These are phyloP conservation scores for Monomorium pharaonis DNA, from an alignment of 1,140 invertebrate species.

Conservation along the genomic window DNA sequence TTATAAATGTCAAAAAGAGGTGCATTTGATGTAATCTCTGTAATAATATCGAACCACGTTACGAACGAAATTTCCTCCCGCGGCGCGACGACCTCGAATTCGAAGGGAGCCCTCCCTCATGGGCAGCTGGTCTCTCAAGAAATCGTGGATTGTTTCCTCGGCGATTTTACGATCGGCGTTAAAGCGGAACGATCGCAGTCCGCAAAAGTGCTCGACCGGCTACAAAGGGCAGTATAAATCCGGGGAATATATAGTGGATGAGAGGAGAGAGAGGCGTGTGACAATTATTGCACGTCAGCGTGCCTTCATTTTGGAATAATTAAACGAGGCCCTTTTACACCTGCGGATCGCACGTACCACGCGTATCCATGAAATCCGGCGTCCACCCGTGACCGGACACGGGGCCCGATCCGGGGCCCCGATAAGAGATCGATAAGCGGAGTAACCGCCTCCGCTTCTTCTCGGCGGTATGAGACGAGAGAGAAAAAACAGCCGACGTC, in stretches of 20 bases:
- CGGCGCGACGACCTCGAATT: not conserved
- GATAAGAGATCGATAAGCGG: slow-evolving; percentile 65
- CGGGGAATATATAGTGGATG: slow-evolving; percentile 20
- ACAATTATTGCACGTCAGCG: slow-evolving; percentile 82
- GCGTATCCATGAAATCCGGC: slow-evolving; percentile 67
- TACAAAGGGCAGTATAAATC: not conserved
- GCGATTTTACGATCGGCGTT: slow-evolving; percentile 67
- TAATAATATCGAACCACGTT: slow-evolving; percentile 3
- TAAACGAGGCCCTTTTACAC: slow-evolving; percentile 75
- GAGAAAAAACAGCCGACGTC: slow-evolving; percentile 63
- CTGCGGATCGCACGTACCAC: slow-evolving; percentile 67
- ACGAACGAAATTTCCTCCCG: not conserved
- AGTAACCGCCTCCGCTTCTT: slow-evolving; percentile 66
- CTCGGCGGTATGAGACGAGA: not conserved
- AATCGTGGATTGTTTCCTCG: slow-evolving; percentile 50
- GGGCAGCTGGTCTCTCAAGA: slow-evolving; percentile 38
- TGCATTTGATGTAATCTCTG: not conserved
- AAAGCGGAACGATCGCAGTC: slow-evolving; percentile 69
- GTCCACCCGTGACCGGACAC: slow-evolving; percentile 64
- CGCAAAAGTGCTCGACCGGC: slow-evolving; percentile 40
- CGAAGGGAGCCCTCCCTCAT: not conserved
- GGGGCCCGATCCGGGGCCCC: slow-evolving; percentile 37
- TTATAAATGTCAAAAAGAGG: not conserved
- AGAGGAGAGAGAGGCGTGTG: slow-evolving; percentile 48
- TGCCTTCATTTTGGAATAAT: slow-evolving; percentile 80